These are phyloP conservation scores for Astyanax mexicanus DNA, from an alignment of 2,797 vertebrate species.

Conservation along the genomic window DNA sequence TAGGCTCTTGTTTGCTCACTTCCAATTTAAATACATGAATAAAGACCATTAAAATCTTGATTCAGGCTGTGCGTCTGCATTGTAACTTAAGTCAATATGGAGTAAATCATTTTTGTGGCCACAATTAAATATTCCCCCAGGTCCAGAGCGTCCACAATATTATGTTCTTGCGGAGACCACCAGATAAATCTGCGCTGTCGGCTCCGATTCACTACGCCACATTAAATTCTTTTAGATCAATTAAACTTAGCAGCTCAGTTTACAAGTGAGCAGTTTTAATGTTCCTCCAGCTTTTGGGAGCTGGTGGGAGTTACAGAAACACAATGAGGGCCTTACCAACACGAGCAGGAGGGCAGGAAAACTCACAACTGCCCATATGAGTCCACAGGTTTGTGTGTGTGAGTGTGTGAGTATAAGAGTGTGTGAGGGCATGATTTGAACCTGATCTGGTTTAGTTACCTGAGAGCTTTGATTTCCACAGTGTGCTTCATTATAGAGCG, in stretches of 20 bases:
- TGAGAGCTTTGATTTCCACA: conserved; percentile 2
- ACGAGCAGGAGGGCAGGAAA: conserved; percentile 63
- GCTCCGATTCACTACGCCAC: conserved; percentile 83
- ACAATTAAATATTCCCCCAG: conserved; percentile 77
- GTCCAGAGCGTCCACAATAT: conserved; percentile 81
- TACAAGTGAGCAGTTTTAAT: conserved; percentile 82
- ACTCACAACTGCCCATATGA: conserved; percentile 68
- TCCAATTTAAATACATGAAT: conserved; percentile 11
- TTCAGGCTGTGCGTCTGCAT: conserved; percentile 64
- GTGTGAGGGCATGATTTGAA: conserved; percentile 34
- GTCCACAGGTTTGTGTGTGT: conserved; percentile 43
- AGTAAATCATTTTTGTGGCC: conserved; percentile 86
- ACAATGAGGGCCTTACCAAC: conserved; percentile 69
- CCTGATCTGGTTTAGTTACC: conserved; percentile 17
- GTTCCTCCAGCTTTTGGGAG: conserved; percentile 59
- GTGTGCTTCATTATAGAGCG: neutral
- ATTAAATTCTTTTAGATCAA: conserved; percentile 87
- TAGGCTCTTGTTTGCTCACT: neutral
- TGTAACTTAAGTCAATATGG: conserved; percentile 76
- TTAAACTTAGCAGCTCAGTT: conserved; percentile 85
- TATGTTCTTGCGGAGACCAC: conserved; percentile 78
- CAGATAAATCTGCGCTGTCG: conserved; percentile 84
- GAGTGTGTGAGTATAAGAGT: conserved; percentile 17
- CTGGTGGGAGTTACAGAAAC: conserved; percentile 62
- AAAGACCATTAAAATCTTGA: conserved; percentile 64